Percentiles rank a stretch among this genome's conserved stretches.
Evolutionary conservation across 2,888 invertebrate species (phyloP).

Genomic region (Merodon equestris): DNA sequence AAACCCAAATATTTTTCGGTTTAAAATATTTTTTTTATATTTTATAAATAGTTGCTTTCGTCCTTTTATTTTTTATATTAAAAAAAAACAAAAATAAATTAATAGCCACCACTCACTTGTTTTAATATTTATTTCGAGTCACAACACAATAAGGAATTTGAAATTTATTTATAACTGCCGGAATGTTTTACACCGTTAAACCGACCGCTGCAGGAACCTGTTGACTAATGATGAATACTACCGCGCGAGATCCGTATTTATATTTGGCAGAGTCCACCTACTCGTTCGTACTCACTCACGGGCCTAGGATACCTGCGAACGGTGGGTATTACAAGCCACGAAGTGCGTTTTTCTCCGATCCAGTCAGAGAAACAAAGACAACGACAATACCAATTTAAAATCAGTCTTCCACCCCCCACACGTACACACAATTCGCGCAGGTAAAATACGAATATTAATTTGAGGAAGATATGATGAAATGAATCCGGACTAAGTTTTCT

Average conservation of each 20-base stretch:
- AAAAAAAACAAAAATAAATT: too few species aligned
- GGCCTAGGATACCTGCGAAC: background rate
- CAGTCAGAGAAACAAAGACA: conserved; percentile 7
- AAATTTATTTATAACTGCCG: conserved; percentile 16
- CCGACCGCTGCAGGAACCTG: conserved; percentile 53
- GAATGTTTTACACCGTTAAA: background rate
- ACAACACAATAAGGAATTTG: too few species aligned
- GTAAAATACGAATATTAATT: conserved; percentile 59
- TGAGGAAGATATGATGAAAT: conserved; percentile 54
- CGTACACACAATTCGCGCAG: too few species aligned
- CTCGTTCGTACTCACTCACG: conserved; percentile 11
- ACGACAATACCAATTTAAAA: conserved; percentile 59
- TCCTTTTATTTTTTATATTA: too few species aligned
- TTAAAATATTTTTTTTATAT: too few species aligned
- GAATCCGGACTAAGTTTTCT: conserved; percentile 67
- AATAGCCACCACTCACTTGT: too few species aligned
- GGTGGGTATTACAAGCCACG: conserved; percentile 12
- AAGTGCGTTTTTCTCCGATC: too few species aligned
- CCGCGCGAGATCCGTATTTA: conserved; percentile 49
- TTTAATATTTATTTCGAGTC: too few species aligned
- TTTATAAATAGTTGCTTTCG: too few species aligned
- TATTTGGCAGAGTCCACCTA: conserved; percentile 51
- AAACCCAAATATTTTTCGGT: too few species aligned
- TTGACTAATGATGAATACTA: conserved; percentile 52
- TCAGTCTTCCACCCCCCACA: conserved; percentile 37